Evolutionary conservation across 1,140 invertebrate genomes (phyloP).

Genomic region (Papilio polytes): DNA sequence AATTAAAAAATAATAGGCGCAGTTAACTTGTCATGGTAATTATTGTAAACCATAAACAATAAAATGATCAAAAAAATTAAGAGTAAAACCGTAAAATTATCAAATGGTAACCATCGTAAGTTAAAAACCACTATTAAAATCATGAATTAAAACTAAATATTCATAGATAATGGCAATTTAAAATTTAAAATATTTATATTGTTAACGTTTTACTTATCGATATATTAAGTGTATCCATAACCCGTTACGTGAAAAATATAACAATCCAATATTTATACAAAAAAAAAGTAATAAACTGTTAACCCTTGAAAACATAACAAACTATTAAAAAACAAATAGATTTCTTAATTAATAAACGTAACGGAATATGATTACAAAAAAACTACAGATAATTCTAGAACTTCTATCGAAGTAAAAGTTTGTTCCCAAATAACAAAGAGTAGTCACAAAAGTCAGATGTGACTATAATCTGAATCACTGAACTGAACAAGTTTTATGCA

Average conservation of each 20-base stretch:
- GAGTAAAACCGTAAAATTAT: neutral
- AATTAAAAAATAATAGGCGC: constrained; percentile 19
- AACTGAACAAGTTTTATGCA: constrained; percentile 27
- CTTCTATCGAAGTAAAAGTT: constrained; percentile 61
- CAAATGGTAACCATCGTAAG: neutral
- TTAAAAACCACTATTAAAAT: neutral
- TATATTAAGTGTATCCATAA: constrained; percentile 29
- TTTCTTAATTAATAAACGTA: constrained; percentile 5
- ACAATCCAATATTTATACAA: constrained; percentile 27
- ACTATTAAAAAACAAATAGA: neutral
- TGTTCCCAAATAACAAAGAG: constrained; percentile 66
- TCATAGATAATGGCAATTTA: neutral
- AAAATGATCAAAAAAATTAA: constrained; percentile 4
- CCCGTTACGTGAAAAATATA: constrained; percentile 21
- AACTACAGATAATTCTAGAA: constrained; percentile 46
- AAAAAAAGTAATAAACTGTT: constrained; percentile 1
- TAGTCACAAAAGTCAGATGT: constrained; percentile 37
- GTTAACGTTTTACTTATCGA: no score
- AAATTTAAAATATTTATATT: no score
- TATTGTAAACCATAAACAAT: neutral
- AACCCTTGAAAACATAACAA: neutral
- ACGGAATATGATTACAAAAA: constrained; percentile 31
- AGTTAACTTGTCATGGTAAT: neutral
- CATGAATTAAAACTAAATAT: neutral
- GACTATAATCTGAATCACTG: constrained; percentile 27